Percentiles rank a stretch among this genome's conserved stretches.
These are phyloP conservation scores for Tyto alba DNA, from an alignment of 2,113 vertebrate species.

Conservation along the genomic window DNA sequence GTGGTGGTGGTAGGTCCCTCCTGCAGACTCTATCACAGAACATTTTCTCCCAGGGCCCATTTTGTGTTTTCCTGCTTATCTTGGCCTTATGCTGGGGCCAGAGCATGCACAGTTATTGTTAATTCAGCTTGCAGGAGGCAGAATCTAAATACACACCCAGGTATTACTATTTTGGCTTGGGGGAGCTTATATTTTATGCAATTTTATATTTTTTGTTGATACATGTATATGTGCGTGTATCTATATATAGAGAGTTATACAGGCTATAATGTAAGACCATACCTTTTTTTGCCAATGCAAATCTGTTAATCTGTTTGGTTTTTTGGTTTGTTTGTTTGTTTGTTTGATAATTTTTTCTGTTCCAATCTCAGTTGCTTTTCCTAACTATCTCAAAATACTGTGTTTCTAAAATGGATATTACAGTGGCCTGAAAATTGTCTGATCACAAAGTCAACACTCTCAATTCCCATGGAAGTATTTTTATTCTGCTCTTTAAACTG, in stretches of 20 bases:
- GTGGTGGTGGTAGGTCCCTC: not conserved
- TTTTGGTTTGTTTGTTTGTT: no score
- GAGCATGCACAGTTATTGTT: rapidly evolving
- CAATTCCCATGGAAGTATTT: not conserved
- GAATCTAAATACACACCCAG: not conserved
- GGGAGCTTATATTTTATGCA: not conserved
- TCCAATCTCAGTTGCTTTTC: not conserved
- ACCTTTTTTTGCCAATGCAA: not conserved
- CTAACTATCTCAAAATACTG: not conserved
- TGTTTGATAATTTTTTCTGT: not conserved
- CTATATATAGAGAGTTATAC: not conserved
- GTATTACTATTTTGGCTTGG: not conserved
- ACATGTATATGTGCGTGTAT: rapidly evolving
- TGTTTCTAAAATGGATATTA: not conserved
- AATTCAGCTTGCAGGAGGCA: no score
- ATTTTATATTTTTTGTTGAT: not conserved
- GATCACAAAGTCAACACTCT: not conserved
- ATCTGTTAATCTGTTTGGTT: no score
- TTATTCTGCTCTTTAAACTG: not conserved
- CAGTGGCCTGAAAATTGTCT: not conserved
- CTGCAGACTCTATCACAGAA: not conserved
- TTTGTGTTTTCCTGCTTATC: not conserved
- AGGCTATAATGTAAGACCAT: not conserved
- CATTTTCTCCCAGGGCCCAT: rapidly evolving
- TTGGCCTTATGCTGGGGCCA: not conserved